Percentiles rank a stretch among this genome's conserved stretches.
Evolutionary conservation across 2,888 invertebrate species (phyloP).

Genomic region (Volucella bombylans): DNA sequence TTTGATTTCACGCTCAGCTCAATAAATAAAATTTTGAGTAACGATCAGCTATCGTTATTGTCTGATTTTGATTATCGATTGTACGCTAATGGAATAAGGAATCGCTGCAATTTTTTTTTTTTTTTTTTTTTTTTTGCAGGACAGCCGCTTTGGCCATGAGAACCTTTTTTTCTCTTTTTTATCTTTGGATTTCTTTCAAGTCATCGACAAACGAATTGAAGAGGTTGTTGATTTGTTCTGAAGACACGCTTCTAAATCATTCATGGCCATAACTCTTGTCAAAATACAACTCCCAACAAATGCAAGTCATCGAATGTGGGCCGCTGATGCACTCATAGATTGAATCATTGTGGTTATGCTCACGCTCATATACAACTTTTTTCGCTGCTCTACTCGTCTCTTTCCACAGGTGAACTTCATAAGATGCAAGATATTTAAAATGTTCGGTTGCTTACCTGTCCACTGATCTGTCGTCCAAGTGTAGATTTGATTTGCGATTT

Average conservation of each 20-base stretch:
- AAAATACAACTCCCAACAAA: conserved; percentile 49
- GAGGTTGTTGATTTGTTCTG: conserved; percentile 12
- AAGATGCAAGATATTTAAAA: conserved; percentile 55
- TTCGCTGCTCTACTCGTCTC: background rate
- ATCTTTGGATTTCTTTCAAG: conserved; percentile 36
- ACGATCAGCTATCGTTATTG: conserved; percentile 70
- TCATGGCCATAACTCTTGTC: conserved; percentile 40
- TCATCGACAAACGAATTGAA: conserved; percentile 41
- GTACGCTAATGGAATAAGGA: conserved; percentile 60
- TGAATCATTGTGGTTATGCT: conserved; percentile 47
- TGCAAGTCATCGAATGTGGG: conserved; percentile 70
- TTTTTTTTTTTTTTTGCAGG: too few species aligned
- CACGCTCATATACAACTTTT: background rate
- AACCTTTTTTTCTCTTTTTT: background rate
- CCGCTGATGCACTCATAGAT: conserved; percentile 67
- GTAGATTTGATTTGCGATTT: conserved; percentile 71
- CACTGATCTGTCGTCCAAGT: conserved; percentile 55
- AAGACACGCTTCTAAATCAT: conserved; percentile 33
- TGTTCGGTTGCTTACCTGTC: conserved; percentile 28
- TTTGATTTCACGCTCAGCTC: conserved; percentile 61
- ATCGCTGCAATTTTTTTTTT: conserved; percentile 53
- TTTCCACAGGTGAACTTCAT: background rate
- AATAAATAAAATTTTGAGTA: conserved; percentile 74
- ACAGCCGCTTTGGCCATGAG: background rate
- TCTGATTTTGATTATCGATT: conserved; percentile 73